These are phyloP conservation scores for Naja naja DNA, from an alignment of 2,113 vertebrate genomes.

Conservation along the genomic window DNA sequence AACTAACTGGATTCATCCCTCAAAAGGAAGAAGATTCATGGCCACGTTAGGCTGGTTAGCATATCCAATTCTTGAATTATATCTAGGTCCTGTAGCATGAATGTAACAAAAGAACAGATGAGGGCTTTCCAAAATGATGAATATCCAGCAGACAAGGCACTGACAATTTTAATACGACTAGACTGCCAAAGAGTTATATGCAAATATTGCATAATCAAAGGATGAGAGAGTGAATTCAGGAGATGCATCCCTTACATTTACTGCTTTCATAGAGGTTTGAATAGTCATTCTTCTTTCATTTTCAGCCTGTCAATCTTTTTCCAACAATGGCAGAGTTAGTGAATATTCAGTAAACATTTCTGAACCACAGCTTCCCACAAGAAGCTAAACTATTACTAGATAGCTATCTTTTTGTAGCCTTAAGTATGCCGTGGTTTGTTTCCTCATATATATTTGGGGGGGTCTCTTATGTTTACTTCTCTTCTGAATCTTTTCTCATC, in stretches of 20 bases:
- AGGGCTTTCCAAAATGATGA: background rate
- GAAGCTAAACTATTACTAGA: background rate
- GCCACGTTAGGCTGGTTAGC: background rate
- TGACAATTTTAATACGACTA: conserved; percentile 1
- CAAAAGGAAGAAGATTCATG: background rate
- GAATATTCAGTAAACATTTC: background rate
- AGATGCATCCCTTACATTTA: background rate
- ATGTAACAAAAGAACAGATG: background rate
- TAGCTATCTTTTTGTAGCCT: background rate
- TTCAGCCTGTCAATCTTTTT: background rate
- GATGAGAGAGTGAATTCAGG: background rate
- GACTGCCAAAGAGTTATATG: background rate
- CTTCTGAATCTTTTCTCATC: background rate
- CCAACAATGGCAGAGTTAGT: background rate
- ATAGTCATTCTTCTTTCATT: background rate
- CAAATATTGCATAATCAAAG: background rate
- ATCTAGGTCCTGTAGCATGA: background rate
- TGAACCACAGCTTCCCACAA: background rate
- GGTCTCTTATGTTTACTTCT: background rate
- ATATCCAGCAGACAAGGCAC: background rate
- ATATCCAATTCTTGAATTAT: background rate
- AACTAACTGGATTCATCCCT: background rate
- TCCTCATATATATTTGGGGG: too few relatives aligned
- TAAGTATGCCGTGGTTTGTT: background rate
- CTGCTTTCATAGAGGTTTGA: background rate